Evolutionary conservation across 2,888 invertebrate species (phyloP).

Genomic region (Anoplius nigerrimus): DNA sequence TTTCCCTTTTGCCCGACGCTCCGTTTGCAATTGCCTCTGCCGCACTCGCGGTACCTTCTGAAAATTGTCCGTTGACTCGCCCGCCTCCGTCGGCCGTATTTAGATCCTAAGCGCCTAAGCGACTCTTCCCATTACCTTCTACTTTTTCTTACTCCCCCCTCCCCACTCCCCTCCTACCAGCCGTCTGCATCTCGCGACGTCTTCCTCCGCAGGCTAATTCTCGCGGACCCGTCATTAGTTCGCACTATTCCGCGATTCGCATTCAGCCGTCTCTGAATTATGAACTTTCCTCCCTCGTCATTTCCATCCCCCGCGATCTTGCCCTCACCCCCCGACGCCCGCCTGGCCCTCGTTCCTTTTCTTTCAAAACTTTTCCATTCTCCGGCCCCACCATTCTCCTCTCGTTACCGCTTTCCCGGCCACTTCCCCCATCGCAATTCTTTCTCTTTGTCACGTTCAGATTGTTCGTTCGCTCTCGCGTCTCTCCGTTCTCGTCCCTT

Average conservation of each 20-base stretch:
- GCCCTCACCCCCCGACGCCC: not conserved
- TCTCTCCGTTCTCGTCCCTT: not conserved
- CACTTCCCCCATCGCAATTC: slow-evolving; percentile 12
- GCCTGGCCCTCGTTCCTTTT: not conserved
- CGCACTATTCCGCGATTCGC: no score
- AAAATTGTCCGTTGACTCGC: slow-evolving; percentile 29
- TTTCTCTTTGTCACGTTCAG: slow-evolving; percentile 26
- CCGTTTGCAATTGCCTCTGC: slow-evolving; percentile 24
- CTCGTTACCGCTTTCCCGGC: not conserved
- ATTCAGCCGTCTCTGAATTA: no score
- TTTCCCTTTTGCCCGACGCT: slow-evolving; percentile 33
- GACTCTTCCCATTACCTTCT: slow-evolving; percentile 20
- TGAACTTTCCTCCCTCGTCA: slow-evolving; percentile 4
- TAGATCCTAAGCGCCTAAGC: slow-evolving; percentile 25
- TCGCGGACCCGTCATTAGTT: no score
- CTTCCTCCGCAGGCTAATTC: no score
- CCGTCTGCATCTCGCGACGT: not conserved
- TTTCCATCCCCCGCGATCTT: no score
- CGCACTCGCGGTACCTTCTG: slow-evolving; percentile 5
- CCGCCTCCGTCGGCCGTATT: slow-evolving; percentile 3
- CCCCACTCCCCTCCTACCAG: not conserved
- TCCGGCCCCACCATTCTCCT: not conserved
- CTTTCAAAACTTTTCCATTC: not conserved
- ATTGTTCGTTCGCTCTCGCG: slow-evolving; percentile 5
- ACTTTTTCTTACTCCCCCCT: not conserved